Conservation (phyloP, 1,140 invertebrate genomes). For the Aphelinus certus region DNA sequence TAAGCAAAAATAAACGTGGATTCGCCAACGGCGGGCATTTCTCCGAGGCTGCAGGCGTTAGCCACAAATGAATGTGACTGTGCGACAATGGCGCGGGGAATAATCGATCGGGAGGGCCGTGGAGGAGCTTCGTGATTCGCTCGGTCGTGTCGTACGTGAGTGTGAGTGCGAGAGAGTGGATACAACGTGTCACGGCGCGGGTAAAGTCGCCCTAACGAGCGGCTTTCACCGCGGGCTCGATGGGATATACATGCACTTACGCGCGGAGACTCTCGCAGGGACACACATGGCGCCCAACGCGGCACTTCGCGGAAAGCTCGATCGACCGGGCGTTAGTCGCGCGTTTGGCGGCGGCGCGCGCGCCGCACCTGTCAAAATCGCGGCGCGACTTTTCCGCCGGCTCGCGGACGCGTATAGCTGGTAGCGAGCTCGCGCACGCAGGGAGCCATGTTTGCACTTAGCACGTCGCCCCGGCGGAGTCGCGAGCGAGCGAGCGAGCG, state of each 20-base stretch:
- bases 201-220: background rate
- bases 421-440: constrained; percentile 24
- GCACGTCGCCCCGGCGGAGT: constrained; percentile 15
- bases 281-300: background rate
- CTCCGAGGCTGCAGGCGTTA: too few species aligned
- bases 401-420: constrained; percentile 25
- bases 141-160: too few species aligned
- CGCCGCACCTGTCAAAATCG: constrained; percentile 47
- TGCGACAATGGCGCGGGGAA: too few species aligned
- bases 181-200: too few species aligned
- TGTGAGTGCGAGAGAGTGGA: too few species aligned
- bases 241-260: too few species aligned
- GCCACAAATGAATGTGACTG: too few species aligned
- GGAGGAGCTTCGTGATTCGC: too few species aligned
- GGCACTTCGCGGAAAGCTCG: background rate
- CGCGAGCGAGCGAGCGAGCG: too few species aligned
- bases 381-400: constrained; percentile 33
- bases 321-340: background rate
- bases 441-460: constrained; percentile 46
- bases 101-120: too few species aligned
- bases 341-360: constrained; percentile 38
- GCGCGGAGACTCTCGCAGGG: background rate
- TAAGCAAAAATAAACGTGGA: too few species aligned
- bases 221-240: constrained; percentile 12
- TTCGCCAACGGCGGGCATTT: too few species aligned